phyloP scores from a whole-genome alignment of 2,797 vertebrate genomes.

The Cyclura pinguis region DNA sequence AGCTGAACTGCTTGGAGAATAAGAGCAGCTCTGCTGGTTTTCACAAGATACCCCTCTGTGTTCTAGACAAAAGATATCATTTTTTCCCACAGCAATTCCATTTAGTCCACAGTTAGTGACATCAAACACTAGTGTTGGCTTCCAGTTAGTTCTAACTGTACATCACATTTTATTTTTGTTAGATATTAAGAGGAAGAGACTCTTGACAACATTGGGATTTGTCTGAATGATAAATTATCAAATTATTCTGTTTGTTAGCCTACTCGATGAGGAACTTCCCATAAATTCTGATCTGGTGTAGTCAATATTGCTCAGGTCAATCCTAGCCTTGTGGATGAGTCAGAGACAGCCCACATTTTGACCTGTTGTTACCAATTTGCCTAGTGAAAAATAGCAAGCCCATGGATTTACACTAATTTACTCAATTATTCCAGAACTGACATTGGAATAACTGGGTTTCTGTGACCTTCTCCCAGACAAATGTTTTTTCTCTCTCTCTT shows the following conservation, averaged over 20 bases:
- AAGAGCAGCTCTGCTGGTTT: background rate
- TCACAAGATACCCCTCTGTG: no score
- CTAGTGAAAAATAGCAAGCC: background rate
- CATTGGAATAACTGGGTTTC: background rate
- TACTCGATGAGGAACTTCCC: background rate
- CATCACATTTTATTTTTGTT: background rate
- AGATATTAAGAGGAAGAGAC: no score
- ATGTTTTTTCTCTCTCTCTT: background rate
- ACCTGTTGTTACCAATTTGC: background rate
- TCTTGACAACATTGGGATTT: background rate
- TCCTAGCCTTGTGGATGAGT: background rate
- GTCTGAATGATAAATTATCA: background rate
- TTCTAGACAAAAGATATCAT: background rate
- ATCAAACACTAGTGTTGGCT: background rate
- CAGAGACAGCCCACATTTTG: background rate
- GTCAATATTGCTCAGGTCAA: background rate
- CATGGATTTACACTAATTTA: background rate
- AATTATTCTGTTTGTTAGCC: conserved; percentile 24
- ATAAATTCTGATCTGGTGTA: background rate
- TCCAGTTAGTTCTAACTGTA: no score
- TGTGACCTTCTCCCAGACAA: conserved; percentile 7
- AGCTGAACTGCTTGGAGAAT: background rate
- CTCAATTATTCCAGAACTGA: background rate
- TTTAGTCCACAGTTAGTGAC: no score
- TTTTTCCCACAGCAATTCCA: background rate